These are phyloP conservation scores for Chelmon rostratus DNA, from an alignment of 2,797 vertebrate genomes.

Conservation along the genomic window DNA sequence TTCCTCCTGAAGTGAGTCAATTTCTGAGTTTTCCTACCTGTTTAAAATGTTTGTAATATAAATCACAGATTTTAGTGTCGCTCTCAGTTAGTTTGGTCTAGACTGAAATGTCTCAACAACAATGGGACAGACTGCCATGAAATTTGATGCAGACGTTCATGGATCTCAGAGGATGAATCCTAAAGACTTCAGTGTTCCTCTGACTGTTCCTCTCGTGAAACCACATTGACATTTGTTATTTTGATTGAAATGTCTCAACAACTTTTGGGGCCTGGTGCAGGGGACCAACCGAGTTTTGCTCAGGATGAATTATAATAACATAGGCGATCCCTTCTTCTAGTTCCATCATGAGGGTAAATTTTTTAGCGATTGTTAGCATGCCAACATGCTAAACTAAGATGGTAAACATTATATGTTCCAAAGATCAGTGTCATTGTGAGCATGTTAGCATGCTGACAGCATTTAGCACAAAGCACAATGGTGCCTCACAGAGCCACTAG, in stretches of 20 bases:
- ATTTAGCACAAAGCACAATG: not conserved
- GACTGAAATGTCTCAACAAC: not conserved
- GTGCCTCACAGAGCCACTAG: too few species aligned
- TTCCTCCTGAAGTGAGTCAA: too few species aligned
- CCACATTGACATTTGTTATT: not conserved
- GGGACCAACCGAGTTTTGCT: too few species aligned
- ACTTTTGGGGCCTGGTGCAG: not conserved
- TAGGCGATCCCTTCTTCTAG: not conserved
- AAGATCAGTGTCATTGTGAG: not conserved
- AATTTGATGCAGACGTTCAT: not conserved
- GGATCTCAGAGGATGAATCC: too few species aligned
- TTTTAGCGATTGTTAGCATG: not conserved
- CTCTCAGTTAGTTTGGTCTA: too few species aligned
- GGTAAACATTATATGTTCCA: not conserved
- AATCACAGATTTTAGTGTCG: too few species aligned
- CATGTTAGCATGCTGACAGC: too few species aligned
- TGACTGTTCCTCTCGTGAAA: not conserved
- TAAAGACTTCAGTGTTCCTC: not conserved
- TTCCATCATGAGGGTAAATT: not conserved
- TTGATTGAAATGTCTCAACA: not conserved
- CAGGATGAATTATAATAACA: not conserved
- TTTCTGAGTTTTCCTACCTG: too few species aligned
- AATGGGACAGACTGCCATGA: not conserved
- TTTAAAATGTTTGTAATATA: too few species aligned
- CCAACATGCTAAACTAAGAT: not conserved